Evolutionary conservation across 2,797 vertebrate genomes (phyloP), one percentile per base, ranked within the genome.

Genomic region (Ammospiza maritima): DNA sequence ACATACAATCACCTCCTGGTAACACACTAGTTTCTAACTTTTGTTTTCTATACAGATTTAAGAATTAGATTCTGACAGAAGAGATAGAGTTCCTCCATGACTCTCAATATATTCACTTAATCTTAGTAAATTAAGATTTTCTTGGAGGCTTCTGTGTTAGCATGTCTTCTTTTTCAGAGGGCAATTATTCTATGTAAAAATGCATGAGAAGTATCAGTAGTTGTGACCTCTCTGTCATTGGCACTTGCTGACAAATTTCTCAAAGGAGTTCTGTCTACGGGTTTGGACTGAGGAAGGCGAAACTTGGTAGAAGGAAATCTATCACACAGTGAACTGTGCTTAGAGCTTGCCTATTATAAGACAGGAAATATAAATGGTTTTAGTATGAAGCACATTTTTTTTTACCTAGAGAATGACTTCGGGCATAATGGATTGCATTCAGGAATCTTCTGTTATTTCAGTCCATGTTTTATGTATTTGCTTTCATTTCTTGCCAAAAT

Each of bases 351-450:
- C 85, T 95, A 82, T 79, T 88, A 79, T 17, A 85, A 90, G 75
- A 76, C 80, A 86, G 82, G 74, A 94, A 96, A 95, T 96, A 93
- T 87, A 96, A 96, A 94, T 88, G 42, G 71, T 44, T 87, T 94
- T 53, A 66, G 10, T 45, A 9, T 70, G 71, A 96, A 82, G 47
- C 8, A 54, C 62, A 44, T 53, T 90, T 88, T 36, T 36, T 94
- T 91, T 85, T 64, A 87, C 58, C 69, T 47, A 89, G 34, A 44
- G n/a, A 81, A 93, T 74, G 29, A 65, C 73, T 93, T 53, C 18
- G 11, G 86, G 64, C 50, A 74, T 64, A 92, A 90, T 87, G 56
- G 72, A 87, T 54, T 91, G 48, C 45, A 73, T 73, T 85, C 74
- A 85, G 42, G 54, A 67, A 77, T 90, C 72, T 77, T 94, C 61